phyloP scores from a whole-genome alignment of 2,888 invertebrate genomes.

The Bursaphelenchus okinawaensis region DNA sequence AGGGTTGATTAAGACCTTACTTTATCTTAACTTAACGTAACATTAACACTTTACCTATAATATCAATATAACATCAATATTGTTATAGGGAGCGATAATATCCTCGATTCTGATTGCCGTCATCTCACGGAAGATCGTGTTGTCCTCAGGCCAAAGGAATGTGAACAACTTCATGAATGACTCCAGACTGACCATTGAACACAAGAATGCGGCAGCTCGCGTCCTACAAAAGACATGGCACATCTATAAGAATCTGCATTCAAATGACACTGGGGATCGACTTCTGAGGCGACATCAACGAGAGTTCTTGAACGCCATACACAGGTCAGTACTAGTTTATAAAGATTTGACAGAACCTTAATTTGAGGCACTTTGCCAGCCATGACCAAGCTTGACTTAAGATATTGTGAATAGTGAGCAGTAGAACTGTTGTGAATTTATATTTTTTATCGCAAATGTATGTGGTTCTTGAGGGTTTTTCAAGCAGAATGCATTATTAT shows the following conservation, averaged over 20 bases:
- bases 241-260: conserved; percentile 77
- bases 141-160: conserved; percentile 76
- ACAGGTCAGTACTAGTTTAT: conserved; percentile 35
- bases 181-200: conserved; percentile 95
- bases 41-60: no score
- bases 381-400: no score
- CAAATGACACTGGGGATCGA: conserved; percentile 37
- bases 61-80: no score
- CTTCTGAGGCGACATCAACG: conserved; percentile 47
- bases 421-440: no score
- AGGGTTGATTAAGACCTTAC: no score
- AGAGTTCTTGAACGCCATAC: conserved; percentile 52
- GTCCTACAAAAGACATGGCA: conserved; percentile 99
- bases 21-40: no score
- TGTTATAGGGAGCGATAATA: conserved; percentile 92
- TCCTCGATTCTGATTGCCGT: conserved; percentile 98
- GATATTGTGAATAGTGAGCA: no score
- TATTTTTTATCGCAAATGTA: no score
- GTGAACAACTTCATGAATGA: conserved; percentile 99
- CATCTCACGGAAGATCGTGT: conserved; percentile 84
- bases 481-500: no score
- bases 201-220: conserved; percentile 99
- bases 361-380: no score
- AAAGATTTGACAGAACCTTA: no score
- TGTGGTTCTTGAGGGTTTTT: no score